phyloP scores from a whole-genome alignment of 2,113 vertebrate species.

The Melanostigma gelatinosum region DNA sequence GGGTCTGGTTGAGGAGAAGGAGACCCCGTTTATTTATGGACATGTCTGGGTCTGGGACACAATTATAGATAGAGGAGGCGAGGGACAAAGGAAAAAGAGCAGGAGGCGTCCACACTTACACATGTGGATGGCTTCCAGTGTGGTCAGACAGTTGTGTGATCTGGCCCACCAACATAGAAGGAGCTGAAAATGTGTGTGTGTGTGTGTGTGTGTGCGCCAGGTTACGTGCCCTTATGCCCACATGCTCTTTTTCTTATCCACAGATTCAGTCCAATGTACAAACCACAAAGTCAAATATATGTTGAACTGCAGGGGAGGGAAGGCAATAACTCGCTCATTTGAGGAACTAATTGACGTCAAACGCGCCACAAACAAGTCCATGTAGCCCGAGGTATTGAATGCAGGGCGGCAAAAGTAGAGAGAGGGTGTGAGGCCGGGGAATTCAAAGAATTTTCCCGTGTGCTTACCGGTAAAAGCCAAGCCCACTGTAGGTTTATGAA shows the following conservation, averaged over 20 bases:
- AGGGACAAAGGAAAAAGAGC: constrained; percentile 62
- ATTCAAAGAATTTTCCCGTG: constrained; percentile 72
- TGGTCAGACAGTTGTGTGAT: constrained; percentile 48
- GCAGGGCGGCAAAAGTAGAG: constrained; percentile 63
- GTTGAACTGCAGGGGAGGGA: not conserved
- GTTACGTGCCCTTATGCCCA: constrained; percentile 27
- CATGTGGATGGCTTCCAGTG: constrained; percentile 37
- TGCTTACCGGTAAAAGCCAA: constrained; percentile 66
- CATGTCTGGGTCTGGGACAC: constrained; percentile 81
- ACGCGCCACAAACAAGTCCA: constrained; percentile 50
- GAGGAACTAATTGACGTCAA: constrained; percentile 72
- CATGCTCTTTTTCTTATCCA: constrained; percentile 51
- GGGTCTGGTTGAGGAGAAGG: constrained; percentile 69
- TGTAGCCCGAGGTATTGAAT: constrained; percentile 47
- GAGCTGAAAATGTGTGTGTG: constrained; percentile 9
- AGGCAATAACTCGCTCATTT: constrained; percentile 5
- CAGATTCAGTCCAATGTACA: constrained; percentile 57
- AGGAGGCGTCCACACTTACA: constrained; percentile 39
- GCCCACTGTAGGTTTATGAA: constrained; percentile 68
- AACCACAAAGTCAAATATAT: constrained; percentile 36
- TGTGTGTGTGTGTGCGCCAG: not conserved
- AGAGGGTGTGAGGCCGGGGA: constrained; percentile 65
- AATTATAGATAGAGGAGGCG: constrained; percentile 72
- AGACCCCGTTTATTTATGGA: constrained; percentile 83
- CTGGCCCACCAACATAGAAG: constrained; percentile 64